Base-by-base conservation (phyloP, 2,888 invertebrate species). In the Argyra leucocephala region DNA sequence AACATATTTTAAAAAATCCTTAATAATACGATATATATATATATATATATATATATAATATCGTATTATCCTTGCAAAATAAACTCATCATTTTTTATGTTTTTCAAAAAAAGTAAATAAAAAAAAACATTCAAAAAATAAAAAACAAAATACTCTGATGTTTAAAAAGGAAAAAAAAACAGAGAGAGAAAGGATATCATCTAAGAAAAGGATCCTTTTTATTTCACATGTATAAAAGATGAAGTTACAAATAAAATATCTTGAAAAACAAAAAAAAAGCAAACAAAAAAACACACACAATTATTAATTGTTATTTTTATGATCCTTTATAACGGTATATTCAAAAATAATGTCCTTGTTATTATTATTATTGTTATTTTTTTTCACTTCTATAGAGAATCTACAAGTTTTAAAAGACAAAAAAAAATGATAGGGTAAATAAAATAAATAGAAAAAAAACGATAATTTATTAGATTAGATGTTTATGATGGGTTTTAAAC, bases 401-500 rank as follows among this genome's bases (percentile, higher is more conserved):
- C 48, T 15, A 48, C 48, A 48, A 48, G 48, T 48, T 48, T 48
- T 48, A 48, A 15, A 48, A 48, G 5, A 48, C 5, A 37, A 18
- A 18, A 18, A 48, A 18, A 48, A 9, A 3, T 48, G 48, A 12
- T 18, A 31, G 31, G 31, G 31, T 31, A 12, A 12, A 31, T 10
- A 31, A n/a, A n/a, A n/a, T 31, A 31, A 31, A 31, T 31, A 31
- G 10, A 31, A 31, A 31, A 31, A 31, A 31, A 31, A 31, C 5
- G 10, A 48, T 48, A 48, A 48, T 48, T 48, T 48, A 48, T 48
- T 48, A 48, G 48, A 48, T 48, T 48, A 48, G 48, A 48, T 48
- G 48, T 48, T 48, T 48, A 48, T 48, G 48, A 48, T 48, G 48
- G 48, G 18, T 48, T 48, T n/a, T 48, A 48, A 48, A 48, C 48